A percentile compares a stretch with the other conserved stretches of the same genome.
These are phyloP conservation scores for Tiliacea citrago DNA, from an alignment of 2,888 invertebrate genomes.

Conservation along the genomic window DNA sequence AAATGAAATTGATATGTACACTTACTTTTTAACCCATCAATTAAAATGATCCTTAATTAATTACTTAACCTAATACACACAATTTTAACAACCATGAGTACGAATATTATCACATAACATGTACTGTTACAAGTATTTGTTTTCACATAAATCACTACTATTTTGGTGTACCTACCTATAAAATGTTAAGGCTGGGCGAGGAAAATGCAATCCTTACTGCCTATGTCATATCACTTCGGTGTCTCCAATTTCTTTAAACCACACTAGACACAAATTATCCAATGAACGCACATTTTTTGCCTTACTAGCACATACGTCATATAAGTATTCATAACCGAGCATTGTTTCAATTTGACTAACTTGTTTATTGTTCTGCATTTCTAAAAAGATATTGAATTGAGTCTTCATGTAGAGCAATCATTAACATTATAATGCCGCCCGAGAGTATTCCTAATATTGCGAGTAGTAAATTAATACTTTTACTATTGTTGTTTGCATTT, in stretches of 20 bases:
- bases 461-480: slow-evolving; percentile 90
- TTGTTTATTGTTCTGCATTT: slow-evolving; percentile 83
- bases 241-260: slow-evolving; percentile 1
- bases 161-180: slow-evolving; percentile 19
- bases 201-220: neutral
- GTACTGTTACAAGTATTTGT: slow-evolving; percentile 53
- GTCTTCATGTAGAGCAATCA: slow-evolving; percentile 94
- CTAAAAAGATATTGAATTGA: slow-evolving; percentile 88
- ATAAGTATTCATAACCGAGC: slow-evolving; percentile 49
- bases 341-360: slow-evolving; percentile 56
- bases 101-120: slow-evolving; percentile 72
- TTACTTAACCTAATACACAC: slow-evolving; percentile 28
- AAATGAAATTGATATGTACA: slow-evolving; percentile 1
- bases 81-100: slow-evolving; percentile 76
- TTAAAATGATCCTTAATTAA: neutral
- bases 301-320: slow-evolving; percentile 34
- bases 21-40: neutral
- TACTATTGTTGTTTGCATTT: slow-evolving; percentile 88
- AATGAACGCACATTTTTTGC: slow-evolving; percentile 13
- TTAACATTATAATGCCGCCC: slow-evolving; percentile 93
- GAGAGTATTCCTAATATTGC: slow-evolving; percentile 92
- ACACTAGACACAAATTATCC: slow-evolving; percentile 26
- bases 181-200: slow-evolving; percentile 2
- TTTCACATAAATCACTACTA: slow-evolving; percentile 29
- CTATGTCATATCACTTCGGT: slow-evolving; percentile 17